phyloP scores from a whole-genome alignment of 2,888 invertebrate species.

The Ferrisia virgata region DNA sequence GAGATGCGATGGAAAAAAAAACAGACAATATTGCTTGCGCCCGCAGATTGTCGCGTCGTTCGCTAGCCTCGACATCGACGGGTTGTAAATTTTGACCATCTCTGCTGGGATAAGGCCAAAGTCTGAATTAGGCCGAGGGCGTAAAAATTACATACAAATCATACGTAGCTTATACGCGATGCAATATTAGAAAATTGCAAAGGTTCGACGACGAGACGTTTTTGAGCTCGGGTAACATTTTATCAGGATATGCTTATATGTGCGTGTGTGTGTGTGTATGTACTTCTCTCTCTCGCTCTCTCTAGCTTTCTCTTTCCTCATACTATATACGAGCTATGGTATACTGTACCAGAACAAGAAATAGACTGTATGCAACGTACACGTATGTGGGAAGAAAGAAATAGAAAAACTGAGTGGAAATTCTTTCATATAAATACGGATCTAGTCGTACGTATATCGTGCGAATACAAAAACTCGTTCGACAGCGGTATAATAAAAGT shows the following conservation, averaged over 20 bases:
- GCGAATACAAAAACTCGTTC: conserved; percentile 32
- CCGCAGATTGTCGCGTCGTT: no score
- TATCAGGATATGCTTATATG: not conserved
- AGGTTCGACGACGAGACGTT: not conserved
- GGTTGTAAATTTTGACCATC: not conserved
- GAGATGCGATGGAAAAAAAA: not conserved
- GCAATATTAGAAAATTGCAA: conserved; percentile 1
- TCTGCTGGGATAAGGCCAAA: not conserved
- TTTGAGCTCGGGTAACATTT: not conserved
- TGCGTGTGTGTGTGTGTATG: no score
- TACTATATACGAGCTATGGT: not conserved
- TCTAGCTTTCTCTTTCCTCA: not conserved
- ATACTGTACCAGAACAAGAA: not conserved
- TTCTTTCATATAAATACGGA: conserved; percentile 26
- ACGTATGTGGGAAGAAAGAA: not conserved
- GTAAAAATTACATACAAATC: not conserved
- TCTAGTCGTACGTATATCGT: no score
- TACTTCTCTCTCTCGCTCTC: not conserved
- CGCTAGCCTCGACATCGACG: no score
- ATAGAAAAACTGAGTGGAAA: not conserved
- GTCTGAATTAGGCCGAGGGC: not conserved
- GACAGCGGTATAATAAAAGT: conserved; percentile 41
- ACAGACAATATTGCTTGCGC: no score
- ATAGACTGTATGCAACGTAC: no score
- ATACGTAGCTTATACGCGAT: no score